Conservation (phyloP, 2,888 invertebrate species). For the Notodonta ziczac region DNA sequence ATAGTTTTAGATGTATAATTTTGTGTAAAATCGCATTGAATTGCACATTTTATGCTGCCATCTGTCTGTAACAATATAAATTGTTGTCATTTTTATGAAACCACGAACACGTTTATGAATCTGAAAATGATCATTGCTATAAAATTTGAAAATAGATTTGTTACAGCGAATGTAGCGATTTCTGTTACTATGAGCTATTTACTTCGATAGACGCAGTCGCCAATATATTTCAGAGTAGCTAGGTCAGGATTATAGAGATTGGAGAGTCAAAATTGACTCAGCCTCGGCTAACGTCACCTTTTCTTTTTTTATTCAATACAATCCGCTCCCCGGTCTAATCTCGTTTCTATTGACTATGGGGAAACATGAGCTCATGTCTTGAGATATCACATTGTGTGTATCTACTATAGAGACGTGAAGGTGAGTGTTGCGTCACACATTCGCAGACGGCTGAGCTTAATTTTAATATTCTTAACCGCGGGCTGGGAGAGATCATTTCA, state of each 20-base stretch:
- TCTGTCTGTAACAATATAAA: conserved; percentile 21
- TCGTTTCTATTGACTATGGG: conserved; percentile 2
- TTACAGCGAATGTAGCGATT: conserved; percentile 20
- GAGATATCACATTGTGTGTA: neutral
- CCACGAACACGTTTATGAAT: conserved; percentile 17
- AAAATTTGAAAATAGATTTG: conserved; percentile 22
- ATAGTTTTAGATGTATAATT: neutral
- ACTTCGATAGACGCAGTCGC: conserved; percentile 21
- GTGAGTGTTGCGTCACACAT: neutral
- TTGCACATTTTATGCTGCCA: neutral
- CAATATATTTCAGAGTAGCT: conserved; percentile 2
- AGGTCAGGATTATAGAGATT: conserved; percentile 7
- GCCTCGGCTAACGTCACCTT: neutral
- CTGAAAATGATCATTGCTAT: conserved; percentile 17
- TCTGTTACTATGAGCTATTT: conserved; percentile 36
- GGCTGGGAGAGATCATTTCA: neutral
- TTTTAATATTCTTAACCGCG: neutral
- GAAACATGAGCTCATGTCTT: conserved; percentile 2
- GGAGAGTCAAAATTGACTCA: conserved; percentile 1
- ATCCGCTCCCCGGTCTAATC: neutral
- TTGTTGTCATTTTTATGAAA: conserved; percentile 27
- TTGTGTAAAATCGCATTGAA: neutral
- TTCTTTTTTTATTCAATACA: neutral
- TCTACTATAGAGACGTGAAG: conserved; percentile 1
- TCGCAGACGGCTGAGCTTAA: conserved; percentile 2